These are phyloP conservation scores for Apaloderma vittatum DNA, from an alignment of 2,113 vertebrate species.

Conservation along the genomic window DNA sequence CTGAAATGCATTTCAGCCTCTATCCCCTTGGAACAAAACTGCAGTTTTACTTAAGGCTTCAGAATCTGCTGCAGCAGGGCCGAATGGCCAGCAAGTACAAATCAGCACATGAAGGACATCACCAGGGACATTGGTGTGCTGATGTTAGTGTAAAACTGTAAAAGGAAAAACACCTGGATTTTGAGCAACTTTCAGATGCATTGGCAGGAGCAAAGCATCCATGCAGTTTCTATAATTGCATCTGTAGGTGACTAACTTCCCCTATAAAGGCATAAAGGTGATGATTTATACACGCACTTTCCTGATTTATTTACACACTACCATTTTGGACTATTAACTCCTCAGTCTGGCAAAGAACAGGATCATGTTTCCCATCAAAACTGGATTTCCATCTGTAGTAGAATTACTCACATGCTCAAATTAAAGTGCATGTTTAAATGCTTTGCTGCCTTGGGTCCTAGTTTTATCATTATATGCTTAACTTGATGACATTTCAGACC, in stretches of 20 bases:
- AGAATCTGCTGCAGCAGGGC: not conserved
- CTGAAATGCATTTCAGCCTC: not conserved
- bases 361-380: not conserved
- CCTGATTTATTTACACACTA: not conserved
- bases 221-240: not conserved
- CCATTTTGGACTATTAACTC: not conserved
- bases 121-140: not conserved
- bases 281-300: not conserved
- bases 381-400: not conserved
- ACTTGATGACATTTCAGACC: constrained; percentile 60
- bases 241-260: not conserved
- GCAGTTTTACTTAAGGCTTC: not conserved
- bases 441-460: constrained; percentile 18
- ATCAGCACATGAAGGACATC: not conserved
- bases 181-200: not conserved
- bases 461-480: constrained; percentile 27
- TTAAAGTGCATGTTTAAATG: constrained; percentile 25
- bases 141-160: not conserved
- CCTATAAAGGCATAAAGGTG: not conserved
- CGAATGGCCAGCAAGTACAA: fast-evolving
- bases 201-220: not conserved
- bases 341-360: not conserved
- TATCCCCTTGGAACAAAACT: not conserved
- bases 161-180: not conserved
- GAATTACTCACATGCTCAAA: not conserved